Evolutionary conservation across 2,888 invertebrate species (phyloP).

Genomic region (Calephelis perditalis): DNA sequence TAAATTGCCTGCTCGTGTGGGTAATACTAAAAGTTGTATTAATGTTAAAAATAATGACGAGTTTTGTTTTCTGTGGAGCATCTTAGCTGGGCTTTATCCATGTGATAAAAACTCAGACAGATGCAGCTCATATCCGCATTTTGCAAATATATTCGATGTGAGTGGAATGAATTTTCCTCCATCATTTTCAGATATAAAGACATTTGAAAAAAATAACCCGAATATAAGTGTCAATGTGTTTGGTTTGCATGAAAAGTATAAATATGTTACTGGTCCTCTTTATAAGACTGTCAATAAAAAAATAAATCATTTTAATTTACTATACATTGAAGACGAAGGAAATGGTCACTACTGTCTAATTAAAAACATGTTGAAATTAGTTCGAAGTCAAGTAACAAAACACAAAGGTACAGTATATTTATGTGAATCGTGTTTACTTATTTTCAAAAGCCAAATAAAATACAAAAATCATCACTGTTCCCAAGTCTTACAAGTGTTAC

Average conservation of each 20-base stretch:
- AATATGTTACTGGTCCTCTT: conserved; percentile 26
- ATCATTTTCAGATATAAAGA: conserved; percentile 23
- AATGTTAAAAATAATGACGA: conserved; percentile 22
- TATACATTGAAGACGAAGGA: conserved; percentile 16
- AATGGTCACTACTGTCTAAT: neutral
- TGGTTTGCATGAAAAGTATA: conserved; percentile 22
- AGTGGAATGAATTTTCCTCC: conserved; percentile 25
- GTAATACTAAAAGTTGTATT: conserved; percentile 20
- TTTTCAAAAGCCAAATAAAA: too few relatives aligned
- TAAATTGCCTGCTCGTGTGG: conserved; percentile 17
- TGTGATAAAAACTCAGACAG: conserved; percentile 20
- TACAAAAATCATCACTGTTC: too few relatives aligned
- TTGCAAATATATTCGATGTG: conserved; percentile 19
- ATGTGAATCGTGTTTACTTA: too few relatives aligned
- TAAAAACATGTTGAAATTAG: conserved; percentile 21
- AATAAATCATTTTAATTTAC: conserved; percentile 27
- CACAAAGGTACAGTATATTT: conserved; percentile 17
- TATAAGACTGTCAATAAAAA: conserved; percentile 22
- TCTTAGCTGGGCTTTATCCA: conserved; percentile 21
- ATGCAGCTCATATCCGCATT: conserved; percentile 25
- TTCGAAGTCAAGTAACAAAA: conserved; percentile 23
- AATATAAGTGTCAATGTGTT: conserved; percentile 24
- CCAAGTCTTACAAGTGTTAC: too few relatives aligned
- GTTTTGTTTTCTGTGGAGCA: conserved; percentile 22
- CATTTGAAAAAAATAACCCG: conserved; percentile 22